Evolutionary conservation across 2,797 vertebrate genomes (phyloP).

Genomic region (Lemur catta): DNA sequence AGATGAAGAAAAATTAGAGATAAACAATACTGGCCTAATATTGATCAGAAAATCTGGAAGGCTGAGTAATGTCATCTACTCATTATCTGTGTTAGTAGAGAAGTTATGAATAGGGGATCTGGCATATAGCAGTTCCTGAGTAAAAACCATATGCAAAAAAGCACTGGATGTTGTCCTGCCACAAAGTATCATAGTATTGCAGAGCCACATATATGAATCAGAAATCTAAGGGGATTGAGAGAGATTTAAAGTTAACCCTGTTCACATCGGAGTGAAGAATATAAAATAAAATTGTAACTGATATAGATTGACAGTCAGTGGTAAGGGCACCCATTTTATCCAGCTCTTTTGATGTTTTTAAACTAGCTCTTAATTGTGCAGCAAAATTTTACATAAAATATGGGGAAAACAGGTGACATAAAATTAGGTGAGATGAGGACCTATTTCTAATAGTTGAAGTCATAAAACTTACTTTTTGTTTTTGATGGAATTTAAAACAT

Average conservation of each 20-base stretch:
- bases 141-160: not conserved
- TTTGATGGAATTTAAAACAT: not conserved
- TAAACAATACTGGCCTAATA: not conserved
- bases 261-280: not conserved
- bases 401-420: not conserved
- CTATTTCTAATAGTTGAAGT: not conserved
- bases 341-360: not conserved
- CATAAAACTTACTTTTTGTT: not conserved
- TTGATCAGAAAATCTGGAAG: not conserved
- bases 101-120: not conserved
- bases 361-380: not conserved
- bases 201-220: not conserved
- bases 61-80: not conserved
- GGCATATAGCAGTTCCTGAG: not conserved
- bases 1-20: not conserved
- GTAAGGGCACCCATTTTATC: not conserved
- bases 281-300: not conserved
- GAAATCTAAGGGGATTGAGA: not conserved
- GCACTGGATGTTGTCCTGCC: not conserved
- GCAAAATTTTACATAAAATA: not conserved
- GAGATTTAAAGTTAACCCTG: not conserved
- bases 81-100: not conserved
- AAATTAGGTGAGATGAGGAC: not conserved
- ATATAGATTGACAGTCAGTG: not conserved
- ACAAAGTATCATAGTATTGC: not conserved